Percentiles rank a stretch among this genome's conserved stretches.
phyloP scores from a whole-genome alignment of 2,888 invertebrate genomes.

The Amphipyra tragopoginis region DNA sequence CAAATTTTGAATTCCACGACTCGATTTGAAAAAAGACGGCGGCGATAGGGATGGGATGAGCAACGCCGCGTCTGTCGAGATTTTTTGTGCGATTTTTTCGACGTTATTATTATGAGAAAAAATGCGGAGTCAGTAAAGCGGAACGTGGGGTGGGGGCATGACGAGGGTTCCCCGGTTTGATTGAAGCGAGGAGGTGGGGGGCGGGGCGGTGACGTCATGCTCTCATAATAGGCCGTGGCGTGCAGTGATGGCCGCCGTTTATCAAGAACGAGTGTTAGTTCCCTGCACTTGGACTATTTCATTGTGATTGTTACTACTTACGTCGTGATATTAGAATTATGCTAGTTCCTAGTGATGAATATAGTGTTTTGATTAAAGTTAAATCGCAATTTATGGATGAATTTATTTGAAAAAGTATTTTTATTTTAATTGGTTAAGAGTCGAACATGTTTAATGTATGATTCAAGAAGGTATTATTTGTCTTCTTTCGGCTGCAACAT shows the following conservation, averaged over 20 bases:
- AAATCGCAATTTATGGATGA: background rate
- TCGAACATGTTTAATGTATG: constrained; percentile 14
- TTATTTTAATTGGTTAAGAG: background rate
- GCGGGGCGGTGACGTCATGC: constrained; percentile 90
- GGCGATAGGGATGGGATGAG: constrained; percentile 83
- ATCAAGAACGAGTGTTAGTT: constrained; percentile 83
- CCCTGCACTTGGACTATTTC: constrained; percentile 80
- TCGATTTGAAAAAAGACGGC: constrained; percentile 75
- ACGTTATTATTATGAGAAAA: constrained; percentile 90
- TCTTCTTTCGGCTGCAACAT: constrained; percentile 31
- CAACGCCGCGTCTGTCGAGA: constrained; percentile 85
- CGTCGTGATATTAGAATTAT: constrained; percentile 36
- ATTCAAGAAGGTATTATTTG: constrained; percentile 22
- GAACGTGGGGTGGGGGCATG: constrained; percentile 88
- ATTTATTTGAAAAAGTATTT: constrained; percentile 2
- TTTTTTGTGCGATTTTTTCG: constrained; percentile 89
- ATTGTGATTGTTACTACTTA: constrained; percentile 52
- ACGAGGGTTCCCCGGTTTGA: constrained; percentile 89
- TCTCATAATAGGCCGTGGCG: constrained; percentile 89
- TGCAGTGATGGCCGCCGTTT: constrained; percentile 89
- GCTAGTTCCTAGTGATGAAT: constrained; percentile 9
- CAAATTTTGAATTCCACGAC: constrained; percentile 77
- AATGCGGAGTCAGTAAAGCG: constrained; percentile 89
- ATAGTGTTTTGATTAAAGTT: constrained; percentile 4
- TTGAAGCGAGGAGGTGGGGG: constrained; percentile 87